Evolutionary conservation across 2,113 vertebrate species (phyloP).

Genomic region (Perccottus glenii): DNA sequence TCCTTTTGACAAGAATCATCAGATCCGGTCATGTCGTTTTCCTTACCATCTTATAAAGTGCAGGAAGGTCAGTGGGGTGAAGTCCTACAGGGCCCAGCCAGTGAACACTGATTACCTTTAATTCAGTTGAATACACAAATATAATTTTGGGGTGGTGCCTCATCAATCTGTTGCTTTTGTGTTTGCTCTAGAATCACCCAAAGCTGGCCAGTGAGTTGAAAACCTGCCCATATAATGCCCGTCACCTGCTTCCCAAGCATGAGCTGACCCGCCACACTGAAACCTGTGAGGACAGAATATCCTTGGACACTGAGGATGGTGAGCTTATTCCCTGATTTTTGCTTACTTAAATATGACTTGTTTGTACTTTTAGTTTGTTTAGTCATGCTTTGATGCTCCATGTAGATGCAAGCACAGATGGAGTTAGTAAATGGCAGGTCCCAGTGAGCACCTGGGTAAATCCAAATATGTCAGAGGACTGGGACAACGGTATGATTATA

Average conservation of each 20-base stretch:
- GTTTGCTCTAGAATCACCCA: constrained; percentile 76
- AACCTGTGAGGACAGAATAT: constrained; percentile 68
- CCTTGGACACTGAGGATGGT: constrained; percentile 51
- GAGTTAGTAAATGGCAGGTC: constrained; percentile 40
- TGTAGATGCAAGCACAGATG: constrained; percentile 12
- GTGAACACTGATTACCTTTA: too few relatives aligned
- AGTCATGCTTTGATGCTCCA: background rate
- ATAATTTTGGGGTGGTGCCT: too few relatives aligned
- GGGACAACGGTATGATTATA: constrained; percentile 68
- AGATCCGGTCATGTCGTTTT: constrained; percentile 85
- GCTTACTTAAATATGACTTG: fast-evolving
- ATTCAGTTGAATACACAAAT: background rate
- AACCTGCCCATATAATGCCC: constrained; percentile 85
- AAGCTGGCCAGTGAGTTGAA: constrained; percentile 74
- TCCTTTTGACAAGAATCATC: constrained; percentile 86
- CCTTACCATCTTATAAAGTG: constrained; percentile 95
- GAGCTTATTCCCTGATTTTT: background rate
- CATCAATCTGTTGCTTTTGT: background rate
- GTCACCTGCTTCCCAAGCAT: constrained; percentile 77
- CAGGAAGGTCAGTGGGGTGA: constrained; percentile 82
- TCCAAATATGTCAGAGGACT: constrained; percentile 64
- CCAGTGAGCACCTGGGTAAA: constrained; percentile 64
- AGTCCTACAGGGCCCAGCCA: too few relatives aligned
- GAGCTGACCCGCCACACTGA: constrained; percentile 74
- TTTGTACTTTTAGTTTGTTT: background rate